Base-by-base conservation (phyloP, 2,797 vertebrate genomes). In the Carduelis carduelis region DNA sequence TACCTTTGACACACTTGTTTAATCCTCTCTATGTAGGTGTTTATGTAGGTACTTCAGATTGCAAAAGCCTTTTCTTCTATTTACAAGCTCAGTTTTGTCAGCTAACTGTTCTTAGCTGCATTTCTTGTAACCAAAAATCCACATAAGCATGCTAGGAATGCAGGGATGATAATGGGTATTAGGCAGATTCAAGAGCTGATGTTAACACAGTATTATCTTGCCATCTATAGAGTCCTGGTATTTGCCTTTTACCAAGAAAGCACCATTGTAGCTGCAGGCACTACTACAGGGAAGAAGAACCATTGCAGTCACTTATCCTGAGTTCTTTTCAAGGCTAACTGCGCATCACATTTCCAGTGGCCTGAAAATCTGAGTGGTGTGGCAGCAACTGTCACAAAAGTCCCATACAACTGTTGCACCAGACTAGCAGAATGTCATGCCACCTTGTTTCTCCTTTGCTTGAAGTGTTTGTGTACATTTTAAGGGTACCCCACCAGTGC, bases 101-200 rank as follows among this genome's bases (percentile, higher is more conserved):
- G 94, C 95, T 94, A 60, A 92, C 95, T 95, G 81, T 92, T 93
- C 87, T 93, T 94, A 97, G 96, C 97, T 97, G 94, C 94, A 6
- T 97, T 96, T 97, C 96, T 97, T 90, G 87, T 97, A 98, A 98
- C 97, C 97, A 98, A 98, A 98, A 97, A 97, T 89, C 91, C 92
- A 89, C 20, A 5, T 79, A 95, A 96, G 96, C 97, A 93, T 95
- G 97, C 95, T 93, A 79, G 85, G 69, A 90, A 88, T 93, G 90
- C 95, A 93, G 91, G 96, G 88, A 77, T 79, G 95, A 91, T 93
- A 90, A 66, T 74, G 11, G 79, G 65, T 87, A 78, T 80, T 2
- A 11, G 91, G 90, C 93, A 91, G 95, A 83, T 91, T 82, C 71
- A 83, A 94, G 83, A 53, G 24, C 91, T 95, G n/a, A 79, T 94